Conservation (phyloP, 1,140 invertebrate genomes). For the Zophobas morio region DNA sequence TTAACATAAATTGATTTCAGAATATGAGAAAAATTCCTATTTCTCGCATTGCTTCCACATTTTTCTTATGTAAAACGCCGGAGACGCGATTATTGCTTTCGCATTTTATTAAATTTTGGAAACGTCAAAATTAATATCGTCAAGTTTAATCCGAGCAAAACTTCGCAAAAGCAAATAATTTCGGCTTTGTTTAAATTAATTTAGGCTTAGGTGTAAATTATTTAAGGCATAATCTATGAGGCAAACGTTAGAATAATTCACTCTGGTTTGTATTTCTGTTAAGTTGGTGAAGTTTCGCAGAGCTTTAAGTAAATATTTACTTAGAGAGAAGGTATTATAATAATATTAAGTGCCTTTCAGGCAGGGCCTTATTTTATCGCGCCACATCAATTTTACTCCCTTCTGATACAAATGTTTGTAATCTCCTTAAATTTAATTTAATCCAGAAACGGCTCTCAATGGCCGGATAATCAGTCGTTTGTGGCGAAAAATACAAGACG, state of each 20-base stretch:
- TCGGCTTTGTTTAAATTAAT: slow-evolving; percentile 14
- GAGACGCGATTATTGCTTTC: slow-evolving; percentile 20
- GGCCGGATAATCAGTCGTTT: neutral
- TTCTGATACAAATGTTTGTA: slow-evolving; percentile 25
- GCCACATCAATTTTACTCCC: slow-evolving; percentile 29
- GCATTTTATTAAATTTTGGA: slow-evolving; percentile 31
- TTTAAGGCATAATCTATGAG: slow-evolving; percentile 36
- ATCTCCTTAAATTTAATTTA: slow-evolving; percentile 25
- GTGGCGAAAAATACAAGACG: neutral
- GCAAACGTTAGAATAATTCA: slow-evolving; percentile 20
- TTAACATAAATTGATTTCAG: slow-evolving; percentile 56
- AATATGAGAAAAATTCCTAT: slow-evolving; percentile 57
- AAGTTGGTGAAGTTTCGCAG: slow-evolving; percentile 28
- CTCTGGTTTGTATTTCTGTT: slow-evolving; percentile 37
- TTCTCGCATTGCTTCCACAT: slow-evolving; percentile 39
- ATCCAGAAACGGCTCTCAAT: slow-evolving; percentile 1
- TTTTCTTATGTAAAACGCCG: slow-evolving; percentile 24
- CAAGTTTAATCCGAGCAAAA: neutral
- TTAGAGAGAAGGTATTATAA: slow-evolving; percentile 45
- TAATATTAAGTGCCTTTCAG: slow-evolving; percentile 46
- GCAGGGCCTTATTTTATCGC: slow-evolving; percentile 27
- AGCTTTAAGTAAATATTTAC: slow-evolving; percentile 45
- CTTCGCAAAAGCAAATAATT: neutral
- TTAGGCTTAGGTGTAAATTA: slow-evolving; percentile 10
- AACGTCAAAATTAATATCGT: neutral